Evolutionary conservation across 2,888 invertebrate genomes (phyloP).

Genomic region (Meliscaeva auricollis): DNA sequence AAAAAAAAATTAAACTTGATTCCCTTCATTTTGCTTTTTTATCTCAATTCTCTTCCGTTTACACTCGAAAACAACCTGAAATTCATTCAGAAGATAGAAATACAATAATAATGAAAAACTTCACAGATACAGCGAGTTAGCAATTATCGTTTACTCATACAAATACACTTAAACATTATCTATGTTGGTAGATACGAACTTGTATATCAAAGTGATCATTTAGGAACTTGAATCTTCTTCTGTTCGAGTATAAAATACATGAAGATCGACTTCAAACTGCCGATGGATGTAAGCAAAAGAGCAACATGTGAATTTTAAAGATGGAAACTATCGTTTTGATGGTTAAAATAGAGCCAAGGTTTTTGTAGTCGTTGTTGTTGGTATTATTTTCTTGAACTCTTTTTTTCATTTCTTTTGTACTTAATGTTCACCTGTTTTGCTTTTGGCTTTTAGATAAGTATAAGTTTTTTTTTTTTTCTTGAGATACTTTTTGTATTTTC

Average conservation of each 20-base stretch:
- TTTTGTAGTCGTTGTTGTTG: neutral
- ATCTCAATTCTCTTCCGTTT: constrained; percentile 47
- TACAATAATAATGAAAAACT: constrained; percentile 7
- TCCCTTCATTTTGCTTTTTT: constrained; percentile 18
- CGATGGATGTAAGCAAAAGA: neutral
- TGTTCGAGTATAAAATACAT: neutral
- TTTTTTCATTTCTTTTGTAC: constrained; percentile 14
- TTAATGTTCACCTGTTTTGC: constrained; percentile 43
- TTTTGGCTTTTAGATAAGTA: constrained; percentile 17
- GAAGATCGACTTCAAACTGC: constrained; percentile 17
- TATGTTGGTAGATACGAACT: constrained; percentile 9
- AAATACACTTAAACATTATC: neutral
- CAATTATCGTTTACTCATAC: constrained; percentile 1
- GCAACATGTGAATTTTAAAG: neutral
- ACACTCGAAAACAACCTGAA: constrained; percentile 11
- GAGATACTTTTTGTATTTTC: neutral
- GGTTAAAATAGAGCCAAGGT: constrained; percentile 4
- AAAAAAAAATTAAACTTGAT: constrained; percentile 1
- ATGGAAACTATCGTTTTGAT: constrained; percentile 14
- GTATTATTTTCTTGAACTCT: constrained; percentile 7
- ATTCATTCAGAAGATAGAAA: constrained; percentile 44
- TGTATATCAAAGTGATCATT: constrained; percentile 7
- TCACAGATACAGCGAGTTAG: neutral
- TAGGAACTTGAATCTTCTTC: constrained; percentile 14
- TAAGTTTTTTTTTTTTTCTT: neutral